phyloP scores from a whole-genome alignment of 1,140 invertebrate species.

The Trichonephila clavipes region DNA sequence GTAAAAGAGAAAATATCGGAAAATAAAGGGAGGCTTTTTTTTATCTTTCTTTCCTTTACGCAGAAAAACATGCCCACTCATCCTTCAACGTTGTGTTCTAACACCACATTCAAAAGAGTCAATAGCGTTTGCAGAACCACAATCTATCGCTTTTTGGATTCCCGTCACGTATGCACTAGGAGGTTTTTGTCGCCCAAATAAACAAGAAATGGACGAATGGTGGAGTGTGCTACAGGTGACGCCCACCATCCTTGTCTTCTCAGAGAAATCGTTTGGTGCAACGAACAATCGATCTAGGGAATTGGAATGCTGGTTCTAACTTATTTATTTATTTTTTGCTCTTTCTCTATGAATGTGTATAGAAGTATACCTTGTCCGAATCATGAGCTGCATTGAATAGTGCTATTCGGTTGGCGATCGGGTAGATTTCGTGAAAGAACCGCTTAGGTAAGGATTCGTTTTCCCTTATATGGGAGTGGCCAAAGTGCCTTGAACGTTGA shows the following conservation, averaged over 20 bases:
- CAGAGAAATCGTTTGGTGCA: constrained; percentile 1
- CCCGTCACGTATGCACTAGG: not conserved
- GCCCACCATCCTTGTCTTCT: constrained; percentile 24
- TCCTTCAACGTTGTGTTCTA: not conserved
- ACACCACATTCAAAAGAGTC: not conserved
- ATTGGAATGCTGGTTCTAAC: not conserved
- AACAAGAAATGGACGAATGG: constrained; percentile 17
- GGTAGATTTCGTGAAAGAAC: not conserved
- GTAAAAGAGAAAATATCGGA: not conserved
- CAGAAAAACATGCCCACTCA: not conserved
- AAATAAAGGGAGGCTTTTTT: not conserved
- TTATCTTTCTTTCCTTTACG: not conserved
- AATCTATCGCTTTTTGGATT: not conserved
- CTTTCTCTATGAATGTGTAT: too few species aligned
- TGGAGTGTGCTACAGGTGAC: constrained; percentile 36
- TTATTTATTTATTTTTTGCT: not conserved
- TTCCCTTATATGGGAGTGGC: not conserved
- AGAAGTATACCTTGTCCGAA: not conserved
- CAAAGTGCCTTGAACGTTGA: too few species aligned
- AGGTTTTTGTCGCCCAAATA: constrained; percentile 11
- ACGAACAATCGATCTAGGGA: constrained; percentile 21
- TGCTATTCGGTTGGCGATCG: not conserved
- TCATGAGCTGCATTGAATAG: constrained; percentile 20
- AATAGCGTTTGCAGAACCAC: not conserved
- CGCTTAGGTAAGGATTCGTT: not conserved